Evolutionary conservation across 2,888 invertebrate species (phyloP), one percentile per base, ranked within the genome.

Genomic region (Noctua janthina): DNA sequence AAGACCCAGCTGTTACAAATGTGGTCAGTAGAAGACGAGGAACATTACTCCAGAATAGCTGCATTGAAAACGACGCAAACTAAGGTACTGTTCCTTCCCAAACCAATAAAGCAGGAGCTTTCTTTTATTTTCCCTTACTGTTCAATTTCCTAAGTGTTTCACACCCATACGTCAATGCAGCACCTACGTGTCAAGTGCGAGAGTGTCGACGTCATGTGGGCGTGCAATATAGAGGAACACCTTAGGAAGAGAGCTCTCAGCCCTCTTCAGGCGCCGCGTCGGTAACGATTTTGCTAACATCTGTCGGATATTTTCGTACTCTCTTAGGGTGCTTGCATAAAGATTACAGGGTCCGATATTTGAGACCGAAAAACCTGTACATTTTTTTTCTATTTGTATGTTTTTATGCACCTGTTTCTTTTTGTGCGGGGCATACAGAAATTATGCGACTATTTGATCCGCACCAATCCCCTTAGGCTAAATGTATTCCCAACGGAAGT

Each of bases 271-370:
- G 64, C 62, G 64, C 43, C 35, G 56, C 59, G n/a, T 59, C n/a
- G 23, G 29, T 78, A 86, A 82, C 64, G 76, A 74, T 74, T 71
- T 68, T 70, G 59, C 49, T 64, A 56, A 86, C 66, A 54, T 83
- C 29, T 67, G 70, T 70, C 35, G 66, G n/a, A 39, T 76, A 46
- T 76, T 56, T 75, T 67, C 23, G 56, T 56, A 39, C 39, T 46
- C 29, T 13, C 35, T 46, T 35, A n/a, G 8, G 46, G 46, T 1
- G n/a, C n/a, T 68, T 68, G 7, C 43, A 43, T 46, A 68, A 6
- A 15, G 23, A 35, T 68, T 46, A 39, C 8, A 43, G n/a, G 46
- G 13, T 13, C 2, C 13, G 6, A 39, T 66, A 20, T n/a, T n/a
- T 13, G 23, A 43, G 13, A 13, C 43, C 43, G 6, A 17, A 23